These are phyloP conservation scores for Periphyllus acericola DNA, from an alignment of 2,888 invertebrate species.

Conservation along the genomic window DNA sequence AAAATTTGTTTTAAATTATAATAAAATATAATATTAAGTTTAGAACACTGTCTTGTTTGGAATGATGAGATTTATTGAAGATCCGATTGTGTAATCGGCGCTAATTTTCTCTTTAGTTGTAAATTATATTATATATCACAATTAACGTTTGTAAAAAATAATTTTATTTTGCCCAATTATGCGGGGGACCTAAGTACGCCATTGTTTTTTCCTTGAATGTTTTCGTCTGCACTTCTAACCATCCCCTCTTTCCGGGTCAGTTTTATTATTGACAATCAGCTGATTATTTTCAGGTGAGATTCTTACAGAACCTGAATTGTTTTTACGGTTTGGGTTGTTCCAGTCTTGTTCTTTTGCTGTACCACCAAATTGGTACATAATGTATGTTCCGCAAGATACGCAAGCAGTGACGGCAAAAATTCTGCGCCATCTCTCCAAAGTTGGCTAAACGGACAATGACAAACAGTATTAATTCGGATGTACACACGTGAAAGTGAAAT, in stretches of 20 bases:
- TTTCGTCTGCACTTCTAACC: constrained; percentile 18
- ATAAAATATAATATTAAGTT: constrained; percentile 55
- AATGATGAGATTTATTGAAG: constrained; percentile 59
- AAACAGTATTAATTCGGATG: not conserved
- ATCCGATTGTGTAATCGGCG: constrained; percentile 30
- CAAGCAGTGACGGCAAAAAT: constrained; percentile 75
- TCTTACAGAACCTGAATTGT: constrained; percentile 53
- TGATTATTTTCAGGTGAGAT: constrained; percentile 56
- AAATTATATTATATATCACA: constrained; percentile 53
- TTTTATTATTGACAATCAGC: constrained; percentile 54
- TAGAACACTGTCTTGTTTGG: constrained; percentile 61
- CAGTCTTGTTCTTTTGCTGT: constrained; percentile 71
- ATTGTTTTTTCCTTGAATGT: constrained; percentile 28
- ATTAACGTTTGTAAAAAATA: constrained; percentile 58
- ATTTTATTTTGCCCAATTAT: constrained; percentile 46
- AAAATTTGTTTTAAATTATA: constrained; percentile 54
- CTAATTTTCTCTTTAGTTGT: constrained; percentile 51
- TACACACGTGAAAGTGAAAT: not conserved
- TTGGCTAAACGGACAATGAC: constrained; percentile 64
- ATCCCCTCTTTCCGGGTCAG: constrained; percentile 55
- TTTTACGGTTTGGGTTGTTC: constrained; percentile 66
- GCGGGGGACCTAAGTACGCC: constrained; percentile 47
- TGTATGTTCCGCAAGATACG: constrained; percentile 73
- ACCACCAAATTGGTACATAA: constrained; percentile 75
- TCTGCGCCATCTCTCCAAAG: constrained; percentile 72